Evolutionary conservation across 2,797 vertebrate species (phyloP).

Genomic region (Etheostoma perlongum): DNA sequence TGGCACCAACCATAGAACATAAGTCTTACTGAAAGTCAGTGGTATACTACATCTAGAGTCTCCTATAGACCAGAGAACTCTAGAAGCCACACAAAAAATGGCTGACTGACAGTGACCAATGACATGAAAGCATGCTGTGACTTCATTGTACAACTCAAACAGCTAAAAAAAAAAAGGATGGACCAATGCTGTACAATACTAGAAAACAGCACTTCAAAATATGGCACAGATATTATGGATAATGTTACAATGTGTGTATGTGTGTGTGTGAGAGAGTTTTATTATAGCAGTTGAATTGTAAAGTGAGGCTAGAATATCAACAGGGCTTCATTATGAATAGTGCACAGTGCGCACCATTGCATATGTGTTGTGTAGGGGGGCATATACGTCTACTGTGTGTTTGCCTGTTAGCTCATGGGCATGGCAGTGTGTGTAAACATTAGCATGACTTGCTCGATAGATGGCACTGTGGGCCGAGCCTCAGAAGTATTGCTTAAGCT

Average conservation of each 20-base stretch:
- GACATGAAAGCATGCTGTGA: constrained; percentile 76
- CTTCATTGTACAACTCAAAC: constrained; percentile 60
- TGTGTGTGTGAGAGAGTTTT: constrained; percentile 35
- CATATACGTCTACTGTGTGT: constrained; percentile 61
- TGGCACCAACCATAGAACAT: constrained; percentile 57
- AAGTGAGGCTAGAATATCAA: constrained; percentile 34
- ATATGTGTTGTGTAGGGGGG: constrained; percentile 68
- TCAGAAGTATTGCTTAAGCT: constrained; percentile 80
- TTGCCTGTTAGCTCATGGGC: constrained; percentile 60
- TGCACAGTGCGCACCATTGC: constrained; percentile 25
- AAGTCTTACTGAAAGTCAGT: constrained; percentile 61
- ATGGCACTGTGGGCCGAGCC: constrained; percentile 76
- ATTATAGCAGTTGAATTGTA: constrained; percentile 7
- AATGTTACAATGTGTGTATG: constrained; percentile 21
- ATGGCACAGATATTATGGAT: constrained; percentile 58
- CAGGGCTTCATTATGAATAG: constrained; percentile 31
- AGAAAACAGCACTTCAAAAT: constrained; percentile 51
- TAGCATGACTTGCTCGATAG: constrained; percentile 70
- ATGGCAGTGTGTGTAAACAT: constrained; percentile 80
- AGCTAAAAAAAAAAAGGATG: constrained; percentile 34
- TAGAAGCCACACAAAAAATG: constrained; percentile 46
- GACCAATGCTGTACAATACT: constrained; percentile 35
- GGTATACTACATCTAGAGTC: constrained; percentile 35
- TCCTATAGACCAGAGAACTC: constrained; percentile 25
- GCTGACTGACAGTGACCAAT: constrained; percentile 42